Base-by-base conservation (phyloP, 2,888 invertebrate species). In the Cheiracanthium punctorium region DNA sequence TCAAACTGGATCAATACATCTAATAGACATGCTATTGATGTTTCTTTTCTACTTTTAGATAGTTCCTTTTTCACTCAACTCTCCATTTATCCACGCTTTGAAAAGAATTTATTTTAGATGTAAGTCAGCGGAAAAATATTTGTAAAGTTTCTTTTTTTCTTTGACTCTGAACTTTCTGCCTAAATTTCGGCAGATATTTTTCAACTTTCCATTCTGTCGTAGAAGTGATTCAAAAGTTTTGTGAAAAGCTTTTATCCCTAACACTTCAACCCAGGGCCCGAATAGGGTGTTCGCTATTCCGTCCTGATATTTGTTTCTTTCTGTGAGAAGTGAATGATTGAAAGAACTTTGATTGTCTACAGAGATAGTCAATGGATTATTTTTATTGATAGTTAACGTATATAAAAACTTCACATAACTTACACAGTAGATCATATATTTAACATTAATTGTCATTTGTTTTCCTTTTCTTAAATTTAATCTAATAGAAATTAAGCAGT, bases 61-160 rank as follows among this genome's bases (percentile, higher is more conserved):
- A n/a, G 24, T 20, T 37, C 41, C 65, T 41, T 43, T 67, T 65
- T 73, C 30, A 41, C 64, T 71, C 71, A 64, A 37, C n/a, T 33
- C 71, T 58, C 52, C 77, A 28, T 71, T 58, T 69, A 48, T 77
- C 52, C 41, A 48, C 24, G 37, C 58, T 72, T 71, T 84, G 84
- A 79, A 73, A 37, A 79, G 84, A 85, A 85, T 85, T 85, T 80
- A 85, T 85, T 85, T 79, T 74, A 80, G 84, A 79, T 79, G 84
- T 79, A 79, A 85, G 70, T 79, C 58, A 69, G 32, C 73, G 70
- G 74, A 85, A 74, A 85, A 79, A 79, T 72, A 84, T 84, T 80
- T 69, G 79, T 52, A 58, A 73, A 33, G 43, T 65, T 74, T 67
- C n/a, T n/a, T n/a, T n/a, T n/a, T n/a, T n/a, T n/a, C n/a, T n/a